A percentile compares a stretch with the other conserved stretches of the same genome.
Conservation (phyloP, 2,888 invertebrate genomes). For the Ptychoptera contaminata region DNA sequence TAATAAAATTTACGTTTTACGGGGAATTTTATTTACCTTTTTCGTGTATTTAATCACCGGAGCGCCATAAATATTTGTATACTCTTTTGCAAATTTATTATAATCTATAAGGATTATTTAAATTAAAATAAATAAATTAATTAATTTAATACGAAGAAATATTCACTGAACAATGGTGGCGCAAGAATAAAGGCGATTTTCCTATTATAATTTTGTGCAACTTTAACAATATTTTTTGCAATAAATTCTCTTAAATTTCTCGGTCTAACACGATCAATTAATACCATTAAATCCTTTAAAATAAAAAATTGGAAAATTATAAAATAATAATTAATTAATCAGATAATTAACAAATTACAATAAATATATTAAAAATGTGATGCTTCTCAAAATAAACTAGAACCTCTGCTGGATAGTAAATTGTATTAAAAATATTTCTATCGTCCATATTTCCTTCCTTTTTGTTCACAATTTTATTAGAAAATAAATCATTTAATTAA, state of each 20-base stretch:
- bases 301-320: neutral
- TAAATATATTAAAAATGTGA: no score
- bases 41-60: slow-evolving; percentile 9
- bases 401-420: slow-evolving; percentile 18
- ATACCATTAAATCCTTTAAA: slow-evolving; percentile 9
- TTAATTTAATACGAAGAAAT: neutral
- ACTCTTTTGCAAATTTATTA: neutral
- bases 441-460: no score
- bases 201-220: slow-evolving; percentile 8
- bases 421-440: slow-evolving; percentile 7
- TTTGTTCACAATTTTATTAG: no score
- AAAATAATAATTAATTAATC: no score
- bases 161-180: slow-evolving; percentile 4
- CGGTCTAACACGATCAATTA: slow-evolving; percentile 9
- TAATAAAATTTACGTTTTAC: neutral
- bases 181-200: slow-evolving; percentile 9
- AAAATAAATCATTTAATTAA: no score
- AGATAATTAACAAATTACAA: no score
- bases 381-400: slow-evolving; percentile 26
- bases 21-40: neutral
- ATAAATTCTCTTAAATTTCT: slow-evolving; percentile 9
- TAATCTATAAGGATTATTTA: slow-evolving; percentile 5
- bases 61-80: slow-evolving; percentile 6
- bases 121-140: slow-evolving; percentile 7
- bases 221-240: slow-evolving; percentile 9